A percentile compares a stretch with the other conserved stretches of the same genome.
Conservation (phyloP, 2,888 invertebrate genomes). For the Ormyrus rosae region DNA sequence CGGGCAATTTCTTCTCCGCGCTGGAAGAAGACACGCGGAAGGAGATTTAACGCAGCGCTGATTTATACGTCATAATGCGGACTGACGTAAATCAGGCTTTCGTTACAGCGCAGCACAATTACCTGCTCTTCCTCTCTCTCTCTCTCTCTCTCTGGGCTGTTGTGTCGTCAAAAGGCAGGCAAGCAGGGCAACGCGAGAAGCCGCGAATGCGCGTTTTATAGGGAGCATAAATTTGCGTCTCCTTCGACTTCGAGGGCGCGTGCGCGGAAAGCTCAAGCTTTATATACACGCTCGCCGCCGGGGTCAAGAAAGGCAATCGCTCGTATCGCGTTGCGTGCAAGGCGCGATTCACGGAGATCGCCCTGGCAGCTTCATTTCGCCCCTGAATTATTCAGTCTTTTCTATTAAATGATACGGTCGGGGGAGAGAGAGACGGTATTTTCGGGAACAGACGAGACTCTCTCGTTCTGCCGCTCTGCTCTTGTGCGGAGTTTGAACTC, state of each 20-base stretch:
- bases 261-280: not conserved
- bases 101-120: slow-evolving; percentile 19
- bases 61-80: slow-evolving; percentile 33
- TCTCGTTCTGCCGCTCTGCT: too few relatives aligned
- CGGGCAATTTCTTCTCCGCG: slow-evolving; percentile 28
- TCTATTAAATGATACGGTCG: slow-evolving; percentile 16
- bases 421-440: not conserved
- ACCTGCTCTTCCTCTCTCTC: not conserved
- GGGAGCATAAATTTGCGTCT: too few relatives aligned
- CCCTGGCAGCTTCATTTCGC: slow-evolving; percentile 28
- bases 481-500: too few relatives aligned
- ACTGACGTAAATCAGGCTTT: slow-evolving; percentile 48
- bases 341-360: slow-evolving; percentile 20
- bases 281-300: not conserved
- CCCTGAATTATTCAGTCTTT: slow-evolving; percentile 32
- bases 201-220: too few relatives aligned
- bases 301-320: slow-evolving; percentile 38
- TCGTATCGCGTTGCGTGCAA: slow-evolving; percentile 34
- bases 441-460: too few relatives aligned
- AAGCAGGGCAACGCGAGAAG: too few relatives aligned
- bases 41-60: slow-evolving; percentile 40
- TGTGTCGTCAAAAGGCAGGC: too few relatives aligned
- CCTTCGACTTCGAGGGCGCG: too few relatives aligned
- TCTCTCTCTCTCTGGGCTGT: too few relatives aligned
- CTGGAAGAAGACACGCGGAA: slow-evolving; percentile 12